Percentiles rank a stretch among this genome's conserved stretches.
Evolutionary conservation across 2,797 vertebrate genomes (phyloP).

Genomic region (Protonibea diacanthus): DNA sequence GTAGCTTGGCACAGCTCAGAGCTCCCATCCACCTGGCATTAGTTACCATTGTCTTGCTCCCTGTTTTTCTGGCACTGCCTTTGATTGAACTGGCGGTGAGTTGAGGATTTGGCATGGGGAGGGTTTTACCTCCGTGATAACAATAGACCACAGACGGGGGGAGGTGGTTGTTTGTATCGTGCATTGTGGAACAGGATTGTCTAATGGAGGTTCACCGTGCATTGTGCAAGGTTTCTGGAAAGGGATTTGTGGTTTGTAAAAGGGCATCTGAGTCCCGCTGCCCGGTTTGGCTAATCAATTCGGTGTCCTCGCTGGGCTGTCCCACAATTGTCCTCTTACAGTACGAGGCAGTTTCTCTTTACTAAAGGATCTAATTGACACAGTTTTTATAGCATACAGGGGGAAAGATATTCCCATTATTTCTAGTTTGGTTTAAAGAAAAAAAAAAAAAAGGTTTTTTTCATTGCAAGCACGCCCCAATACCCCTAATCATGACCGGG

Average conservation of each 20-base stretch:
- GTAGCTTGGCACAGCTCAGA: slow-evolving; percentile 68
- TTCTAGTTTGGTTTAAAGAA: slow-evolving; percentile 44
- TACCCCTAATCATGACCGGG: slow-evolving; percentile 74
- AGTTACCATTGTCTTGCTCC: slow-evolving; percentile 72
- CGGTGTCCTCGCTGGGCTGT: slow-evolving; percentile 50
- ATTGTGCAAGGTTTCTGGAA: slow-evolving; percentile 70
- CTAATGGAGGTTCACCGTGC: slow-evolving; percentile 66
- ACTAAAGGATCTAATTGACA: slow-evolving; percentile 57
- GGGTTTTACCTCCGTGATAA: slow-evolving; percentile 72
- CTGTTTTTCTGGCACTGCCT: slow-evolving; percentile 68
- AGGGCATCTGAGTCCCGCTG: slow-evolving; percentile 66
- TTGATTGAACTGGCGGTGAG: slow-evolving; percentile 76
- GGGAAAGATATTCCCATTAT: slow-evolving; percentile 50
- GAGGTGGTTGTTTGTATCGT: slow-evolving; percentile 54
- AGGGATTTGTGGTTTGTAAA: slow-evolving; percentile 72
- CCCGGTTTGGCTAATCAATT: slow-evolving; percentile 68
- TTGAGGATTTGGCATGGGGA: slow-evolving; percentile 72
- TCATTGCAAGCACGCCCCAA: slow-evolving; percentile 69
- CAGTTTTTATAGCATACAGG: slow-evolving; percentile 42
- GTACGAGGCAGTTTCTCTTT: slow-evolving; percentile 48
- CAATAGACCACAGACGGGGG: slow-evolving; percentile 69
- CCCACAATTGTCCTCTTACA: slow-evolving; percentile 51
- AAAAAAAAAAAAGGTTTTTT: slow-evolving; percentile 47
- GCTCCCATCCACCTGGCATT: slow-evolving; percentile 71
- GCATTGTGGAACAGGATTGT: slow-evolving; percentile 73